phyloP scores from a whole-genome alignment of 2,113 vertebrate genomes.

The Onychorhynchus coronatus region DNA sequence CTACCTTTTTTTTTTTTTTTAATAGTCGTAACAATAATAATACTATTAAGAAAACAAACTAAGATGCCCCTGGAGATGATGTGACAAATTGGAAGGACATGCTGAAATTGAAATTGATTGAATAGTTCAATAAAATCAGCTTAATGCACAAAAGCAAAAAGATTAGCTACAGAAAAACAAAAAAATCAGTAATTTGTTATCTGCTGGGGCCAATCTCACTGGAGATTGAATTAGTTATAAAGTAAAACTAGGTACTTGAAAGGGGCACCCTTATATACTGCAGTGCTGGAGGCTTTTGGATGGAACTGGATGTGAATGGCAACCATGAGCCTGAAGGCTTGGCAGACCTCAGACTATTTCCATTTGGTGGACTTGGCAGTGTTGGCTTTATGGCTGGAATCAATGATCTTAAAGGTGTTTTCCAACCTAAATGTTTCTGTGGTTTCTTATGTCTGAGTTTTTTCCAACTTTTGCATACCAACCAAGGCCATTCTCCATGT shows the following conservation, averaged over 20 bases:
- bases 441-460: rapidly evolving
- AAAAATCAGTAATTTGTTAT: conserved; percentile 18
- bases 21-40: conserved; percentile 27
- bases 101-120: conserved; percentile 67
- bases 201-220: conserved; percentile 34
- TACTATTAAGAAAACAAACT: conserved; percentile 40
- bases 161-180: conserved; percentile 35
- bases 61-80: conserved; percentile 48
- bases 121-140: conserved; percentile 68
- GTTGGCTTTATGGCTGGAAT: background rate
- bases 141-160: conserved; percentile 57
- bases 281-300: background rate
- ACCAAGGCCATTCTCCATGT: background rate
- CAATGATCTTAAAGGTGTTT: background rate
- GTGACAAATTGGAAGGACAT: conserved; percentile 63
- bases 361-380: background rate
- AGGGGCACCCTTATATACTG: background rate
- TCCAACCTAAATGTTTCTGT: background rate
- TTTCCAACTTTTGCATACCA: background rate
- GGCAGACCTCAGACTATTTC: background rate
- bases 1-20: background rate
- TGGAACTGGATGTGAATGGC: background rate
- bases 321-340: background rate
- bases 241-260: background rate
- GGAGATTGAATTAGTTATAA: conserved; percentile 34